Evolutionary conservation across 2,797 vertebrate species (phyloP).

Genomic region (Diplodus sargus): DNA sequence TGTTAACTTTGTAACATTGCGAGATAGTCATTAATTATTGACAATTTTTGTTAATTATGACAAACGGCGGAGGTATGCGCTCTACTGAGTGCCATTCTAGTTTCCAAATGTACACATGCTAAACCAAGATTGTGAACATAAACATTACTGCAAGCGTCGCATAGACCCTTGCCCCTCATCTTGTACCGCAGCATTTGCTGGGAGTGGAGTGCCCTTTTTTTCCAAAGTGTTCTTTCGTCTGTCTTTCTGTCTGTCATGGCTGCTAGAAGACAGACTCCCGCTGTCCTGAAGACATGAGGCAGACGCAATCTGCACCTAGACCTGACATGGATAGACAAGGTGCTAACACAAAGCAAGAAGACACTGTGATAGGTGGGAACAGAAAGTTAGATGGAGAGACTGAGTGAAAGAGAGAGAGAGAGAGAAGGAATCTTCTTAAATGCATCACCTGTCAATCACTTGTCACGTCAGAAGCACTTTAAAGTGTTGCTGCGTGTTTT

Average conservation of each 20-base stretch:
- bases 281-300: slow-evolving; percentile 53
- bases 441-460: slow-evolving; percentile 64
- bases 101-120: neutral
- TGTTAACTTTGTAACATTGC: too few species aligned
- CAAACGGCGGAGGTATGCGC: too few species aligned
- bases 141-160: neutral
- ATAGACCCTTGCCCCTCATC: neutral
- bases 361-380: slow-evolving; percentile 29
- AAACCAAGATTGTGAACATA: neutral
- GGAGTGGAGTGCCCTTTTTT: slow-evolving; percentile 6
- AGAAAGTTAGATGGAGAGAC: slow-evolving; percentile 27
- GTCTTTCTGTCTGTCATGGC: slow-evolving; percentile 29
- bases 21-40: too few species aligned
- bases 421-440: slow-evolving; percentile 34
- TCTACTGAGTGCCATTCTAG: too few species aligned
- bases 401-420: slow-evolving; percentile 1
- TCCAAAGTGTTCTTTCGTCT: slow-evolving; percentile 1
- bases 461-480: slow-evolving; percentile 55
- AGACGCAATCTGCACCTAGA: slow-evolving; percentile 56
- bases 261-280: slow-evolving; percentile 33
- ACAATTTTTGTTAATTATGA: too few species aligned
- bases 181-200: neutral
- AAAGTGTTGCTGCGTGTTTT: slow-evolving; percentile 29
- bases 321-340: slow-evolving; percentile 64
- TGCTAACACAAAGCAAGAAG: slow-evolving; percentile 38